Base-by-base conservation (phyloP, 2,888 invertebrate species). In the Eilema depressum region DNA sequence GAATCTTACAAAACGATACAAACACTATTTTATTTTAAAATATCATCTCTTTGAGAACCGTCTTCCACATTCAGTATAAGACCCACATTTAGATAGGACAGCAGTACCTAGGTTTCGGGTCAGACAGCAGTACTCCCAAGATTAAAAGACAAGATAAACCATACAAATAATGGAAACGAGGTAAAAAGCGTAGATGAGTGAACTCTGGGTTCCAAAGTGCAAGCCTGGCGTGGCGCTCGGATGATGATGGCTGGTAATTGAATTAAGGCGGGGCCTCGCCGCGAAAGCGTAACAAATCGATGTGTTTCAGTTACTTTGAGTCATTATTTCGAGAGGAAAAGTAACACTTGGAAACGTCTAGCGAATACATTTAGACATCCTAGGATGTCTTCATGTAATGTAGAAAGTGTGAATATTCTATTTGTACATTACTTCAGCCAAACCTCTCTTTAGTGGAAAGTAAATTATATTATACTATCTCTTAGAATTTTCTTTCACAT, bases 211-310 rank as follows among this genome's bases (percentile, higher is more conserved):
- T 17, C 41, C 41, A 41, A 41, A 41, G 41, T 47, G 20, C 47
- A 7, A 47, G 41, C 53, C 8, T 20, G 10, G 10, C 20, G n/a
- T 8, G 53, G 53, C 2, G 20, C 20, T 47, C n/a, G 53, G 10
- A 53, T 53, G 53, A 53, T n/a, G 53, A 53, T 10, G 53, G n/a
- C 53, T 26, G 20, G 5, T 47, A 25, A 23, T 57, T 57, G n/a
- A 56, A n/a, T 56, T 63, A 28, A 60, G 28, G 10, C 25, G 37
- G 23, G 41, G 3, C 25, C n/a, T 59, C n/a, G 14, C 14, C 56
- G 23, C 61, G 69, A 69, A 65, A 69, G 65, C 65, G 69, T 65
- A 14, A 53, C 69, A 23, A 56, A 69, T 65, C 14, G 26, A 61
- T 53, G 26, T 33, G 20, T 53, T 65, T 56, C 61, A 65, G 69